Evolutionary conservation across 2,888 invertebrate genomes (phyloP), one percentile per base, ranked within the genome.

Genomic region (Eupithecia subumbrata): DNA sequence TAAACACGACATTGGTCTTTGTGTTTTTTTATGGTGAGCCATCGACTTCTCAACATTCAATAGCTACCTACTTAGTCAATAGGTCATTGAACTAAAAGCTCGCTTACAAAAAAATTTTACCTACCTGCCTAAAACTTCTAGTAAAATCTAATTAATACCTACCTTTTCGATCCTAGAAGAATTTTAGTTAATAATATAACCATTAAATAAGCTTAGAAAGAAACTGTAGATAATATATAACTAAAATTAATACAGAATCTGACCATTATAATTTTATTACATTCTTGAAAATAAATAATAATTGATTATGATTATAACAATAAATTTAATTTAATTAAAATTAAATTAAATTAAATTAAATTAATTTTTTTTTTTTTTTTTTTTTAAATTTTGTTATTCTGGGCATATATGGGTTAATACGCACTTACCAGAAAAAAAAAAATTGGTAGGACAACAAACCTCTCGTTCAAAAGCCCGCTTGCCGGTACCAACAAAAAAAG

Each of bases 1-100:
- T 64, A 64, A 34, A 64, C 64, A 64, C 64, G 64, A 60, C 34
- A 64, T 64, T 9, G 60, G 60, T 60, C 60, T 60, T 60, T 60
- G 60, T 60, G n/a, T 56, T 34, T 64, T 64, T 64, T 64, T 63
- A 63, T 63, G 30, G 16, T 14, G 16, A 25, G 30, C 30, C 30
- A 64, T 64, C 34, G 22, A 18, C 8, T 22, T 64, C 30, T 34
- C 64, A 34, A 9, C 7, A 64, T n/a, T 64, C 18, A 34, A 64
- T 60, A 60, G 22, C 25, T 60, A 14, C 25, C 25, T 60, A 14
- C 60, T 25, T 60, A 25, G 60, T 60, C 22, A 60, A 60, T 25
- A 22, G 30, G 34, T 64, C 8, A 64, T 64, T 64, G 64, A 30
- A 30, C 64, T 64, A 16, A 60, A 12, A 52, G 11, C 8, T n/a